Evolutionary conservation across 2,797 vertebrate genomes (phyloP).

Genomic region (Xerus rutilus): DNA sequence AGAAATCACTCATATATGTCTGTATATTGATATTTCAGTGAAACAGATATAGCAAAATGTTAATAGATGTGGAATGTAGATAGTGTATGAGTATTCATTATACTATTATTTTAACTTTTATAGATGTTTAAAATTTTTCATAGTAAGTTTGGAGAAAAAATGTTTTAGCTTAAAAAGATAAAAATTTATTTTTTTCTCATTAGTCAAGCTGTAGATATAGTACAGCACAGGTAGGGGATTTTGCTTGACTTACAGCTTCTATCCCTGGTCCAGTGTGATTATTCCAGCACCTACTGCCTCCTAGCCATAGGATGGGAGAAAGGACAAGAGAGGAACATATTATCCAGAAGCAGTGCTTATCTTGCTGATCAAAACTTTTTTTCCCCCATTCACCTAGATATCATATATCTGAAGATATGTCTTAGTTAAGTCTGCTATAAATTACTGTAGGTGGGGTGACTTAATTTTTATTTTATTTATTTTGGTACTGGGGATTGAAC

Average conservation of each 20-base stretch:
- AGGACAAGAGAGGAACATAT: not conserved
- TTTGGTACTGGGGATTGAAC: too few species aligned
- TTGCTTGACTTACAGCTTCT: not conserved
- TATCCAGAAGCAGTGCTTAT: not conserved
- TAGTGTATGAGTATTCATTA: not conserved
- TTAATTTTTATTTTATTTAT: not conserved
- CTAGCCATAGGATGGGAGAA: not conserved
- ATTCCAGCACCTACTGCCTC: not conserved
- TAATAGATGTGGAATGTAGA: not conserved
- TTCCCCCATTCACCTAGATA: not conserved
- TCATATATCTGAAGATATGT: not conserved
- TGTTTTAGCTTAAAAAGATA: not conserved
- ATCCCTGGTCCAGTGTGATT: not conserved
- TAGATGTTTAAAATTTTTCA: slow-evolving; percentile 12
- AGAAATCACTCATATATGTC: not conserved
- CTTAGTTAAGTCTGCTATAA: not conserved
- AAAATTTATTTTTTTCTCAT: not conserved
- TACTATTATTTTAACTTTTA: not conserved
- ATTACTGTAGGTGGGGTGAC: not conserved
- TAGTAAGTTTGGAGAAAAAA: not conserved
- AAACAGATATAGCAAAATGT: not conserved
- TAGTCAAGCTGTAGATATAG: not conserved
- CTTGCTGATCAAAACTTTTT: not conserved
- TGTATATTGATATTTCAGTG: not conserved
- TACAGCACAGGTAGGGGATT: not conserved